Evolutionary conservation across 1,140 invertebrate genomes (phyloP), one percentile per base, ranked within the genome.

Genomic region (Caenorhabditis tropicalis): DNA sequence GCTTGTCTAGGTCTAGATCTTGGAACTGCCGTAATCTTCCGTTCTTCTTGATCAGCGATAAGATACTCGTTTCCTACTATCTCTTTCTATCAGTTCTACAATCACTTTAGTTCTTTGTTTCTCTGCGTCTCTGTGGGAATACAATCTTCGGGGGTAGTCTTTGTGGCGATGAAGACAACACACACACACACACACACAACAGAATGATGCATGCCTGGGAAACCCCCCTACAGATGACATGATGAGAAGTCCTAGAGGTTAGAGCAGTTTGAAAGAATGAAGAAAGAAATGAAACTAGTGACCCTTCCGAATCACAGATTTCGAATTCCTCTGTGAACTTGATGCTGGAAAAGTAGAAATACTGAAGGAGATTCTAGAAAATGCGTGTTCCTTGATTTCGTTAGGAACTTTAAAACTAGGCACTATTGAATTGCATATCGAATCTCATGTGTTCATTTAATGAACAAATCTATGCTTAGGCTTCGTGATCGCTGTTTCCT

Each of bases 121-220:
- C 36, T 24, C 65, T 74, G 65, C 65, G 36, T 74, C 65, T 74
- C 65, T 74, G 65, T 74, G 65, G 65, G 65, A 74, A 74, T 74
- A 74, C 65, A 43, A 74, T 74, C 36, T 74, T 74, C 6, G 53
- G 58, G 33, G 29, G 58, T n/a, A 27, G 58, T 33, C 29, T 65
- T 46, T 74, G 65, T 43, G 65, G 65, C 36, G 43, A 65, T 36
- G 58, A 65, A 74, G 53, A 74, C 15, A 74, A 12, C 15, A 74
- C 36, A 43, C 65, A 43, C 10, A 74, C 36, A 12, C 15, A 74
- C 36, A 43, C 65, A 43, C 10, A 74, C 36, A 24, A 74, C 65
- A 5, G 27, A 43, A 74, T 74, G 65, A 74, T 74, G 65, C 65
- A 10, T 74, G 27, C 36, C 65, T 74, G 65, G 65, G 65, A 74